Conservation (phyloP, 1,140 invertebrate genomes). For the Saxidomus purpurata region DNA sequence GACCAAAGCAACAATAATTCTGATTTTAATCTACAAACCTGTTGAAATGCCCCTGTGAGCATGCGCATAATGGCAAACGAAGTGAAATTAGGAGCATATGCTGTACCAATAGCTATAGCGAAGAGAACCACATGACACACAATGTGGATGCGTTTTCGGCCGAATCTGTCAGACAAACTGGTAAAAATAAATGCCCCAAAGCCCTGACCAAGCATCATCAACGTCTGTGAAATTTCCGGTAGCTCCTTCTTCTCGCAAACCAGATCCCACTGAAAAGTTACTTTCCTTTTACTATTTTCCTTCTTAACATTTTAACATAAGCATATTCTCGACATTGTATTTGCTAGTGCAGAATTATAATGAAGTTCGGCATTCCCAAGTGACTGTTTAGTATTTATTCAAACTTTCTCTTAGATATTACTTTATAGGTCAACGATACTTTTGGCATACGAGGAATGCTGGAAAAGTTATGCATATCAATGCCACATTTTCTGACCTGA, state of each 20-base stretch:
- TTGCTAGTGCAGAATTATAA: background rate
- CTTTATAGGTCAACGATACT: no score
- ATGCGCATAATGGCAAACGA: slow-evolving; percentile 76
- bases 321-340: background rate
- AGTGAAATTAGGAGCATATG: slow-evolving; percentile 72
- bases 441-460: no score
- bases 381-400: background rate
- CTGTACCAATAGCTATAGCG: slow-evolving; percentile 67
- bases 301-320: background rate
- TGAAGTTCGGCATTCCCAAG: background rate
- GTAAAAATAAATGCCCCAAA: slow-evolving; percentile 72
- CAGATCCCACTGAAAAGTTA: slow-evolving; percentile 79
- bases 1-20: no score
- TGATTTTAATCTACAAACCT: slow-evolving; percentile 63
- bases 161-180: slow-evolving; percentile 74
- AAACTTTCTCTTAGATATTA: no score
- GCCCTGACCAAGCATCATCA: slow-evolving; percentile 73
- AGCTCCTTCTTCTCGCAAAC: slow-evolving; percentile 75
- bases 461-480: no score
- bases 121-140: slow-evolving; percentile 77
- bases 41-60: slow-evolving; percentile 76
- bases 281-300: no score
- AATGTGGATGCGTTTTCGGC: slow-evolving; percentile 74
- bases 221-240: slow-evolving; percentile 73
- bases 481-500: no score